Evolutionary conservation across 2,797 vertebrate genomes (phyloP), one percentile per base, ranked within the genome.

Genomic region (Amphiprion clarkii): DNA sequence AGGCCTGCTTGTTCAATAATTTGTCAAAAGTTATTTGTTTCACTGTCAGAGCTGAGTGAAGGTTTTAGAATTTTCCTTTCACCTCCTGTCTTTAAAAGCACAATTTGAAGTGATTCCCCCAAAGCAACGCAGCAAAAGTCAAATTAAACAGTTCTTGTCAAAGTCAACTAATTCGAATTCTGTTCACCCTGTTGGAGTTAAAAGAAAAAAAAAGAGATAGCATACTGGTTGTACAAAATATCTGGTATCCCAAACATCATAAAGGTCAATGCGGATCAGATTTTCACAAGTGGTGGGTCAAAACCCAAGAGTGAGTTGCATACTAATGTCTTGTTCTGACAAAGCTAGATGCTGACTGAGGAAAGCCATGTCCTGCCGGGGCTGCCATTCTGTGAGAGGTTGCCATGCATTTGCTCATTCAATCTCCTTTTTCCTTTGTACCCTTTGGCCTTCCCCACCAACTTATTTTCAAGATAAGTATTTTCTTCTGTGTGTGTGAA

Each of bases 261-360:
- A 79, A 80, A 86, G 83, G 78, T 82, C 67, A 67, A 6, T 56
- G 56, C 79, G 60, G 39, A 81, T 10, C 62, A 58, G 31, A 58
- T 65, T 52, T 74, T 61, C 46, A 71, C 71, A 74, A 71, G 48
- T 74, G 53, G 23, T 54, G 42, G 61, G 49, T 83, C 78, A 74
- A 54, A 44, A 77, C 42, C 42, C 1, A 1, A 42, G 44, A 78
- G 51, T 61, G 70, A 59, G 48, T 40, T 61, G 73, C 57, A 77
- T 74, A 70, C 56, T 73, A 67, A 87, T 78, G 67, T 48, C 16
- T 21, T 52, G 54, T 14, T 40, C 49, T 71, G 58, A 48, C 29
- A 25, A 27, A 49, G 42, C 29, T 33, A 62, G 67, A 74, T 58
- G 64, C 44, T 81, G 60, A 62, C 5, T 8, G 16, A 53, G 66